Conservation (phyloP, 2,797 vertebrate genomes). For the Sebastes diaconus region DNA sequence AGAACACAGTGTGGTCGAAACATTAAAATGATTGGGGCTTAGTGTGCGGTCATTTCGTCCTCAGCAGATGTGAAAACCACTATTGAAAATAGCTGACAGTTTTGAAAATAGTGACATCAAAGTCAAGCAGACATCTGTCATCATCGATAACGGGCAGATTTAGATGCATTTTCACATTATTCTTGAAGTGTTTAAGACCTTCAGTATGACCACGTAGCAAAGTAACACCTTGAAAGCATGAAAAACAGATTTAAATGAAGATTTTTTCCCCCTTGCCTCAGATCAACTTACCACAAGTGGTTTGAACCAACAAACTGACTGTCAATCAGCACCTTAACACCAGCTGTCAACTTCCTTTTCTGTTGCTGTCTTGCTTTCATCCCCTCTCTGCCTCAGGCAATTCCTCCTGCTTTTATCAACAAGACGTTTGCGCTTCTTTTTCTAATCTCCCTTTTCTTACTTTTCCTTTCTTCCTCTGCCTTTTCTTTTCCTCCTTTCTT, state of each 20-base stretch:
- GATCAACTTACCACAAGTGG: conserved; percentile 60
- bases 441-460: conserved; percentile 62
- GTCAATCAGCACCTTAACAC: conserved; percentile 64
- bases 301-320: conserved; percentile 51
- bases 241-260: conserved; percentile 24
- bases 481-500: conserved; percentile 59
- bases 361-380: conserved; percentile 52
- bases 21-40: background rate
- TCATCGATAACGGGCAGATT: background rate
- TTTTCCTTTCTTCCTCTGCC: conserved; percentile 59
- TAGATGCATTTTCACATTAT: background rate
- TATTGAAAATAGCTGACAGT: background rate
- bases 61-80: background rate
- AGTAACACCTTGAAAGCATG: background rate
- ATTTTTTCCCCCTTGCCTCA: background rate
- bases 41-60: background rate
- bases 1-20: background rate
- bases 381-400: conserved; percentile 43
- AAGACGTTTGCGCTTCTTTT: conserved; percentile 38
- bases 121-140: background rate
- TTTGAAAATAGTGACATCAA: background rate
- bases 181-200: background rate
- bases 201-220: background rate
- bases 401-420: conserved; percentile 56
- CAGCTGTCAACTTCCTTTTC: conserved; percentile 67